Evolutionary conservation across 2,113 vertebrate species (phyloP).

Genomic region (Epinephelus cyanopodus): DNA sequence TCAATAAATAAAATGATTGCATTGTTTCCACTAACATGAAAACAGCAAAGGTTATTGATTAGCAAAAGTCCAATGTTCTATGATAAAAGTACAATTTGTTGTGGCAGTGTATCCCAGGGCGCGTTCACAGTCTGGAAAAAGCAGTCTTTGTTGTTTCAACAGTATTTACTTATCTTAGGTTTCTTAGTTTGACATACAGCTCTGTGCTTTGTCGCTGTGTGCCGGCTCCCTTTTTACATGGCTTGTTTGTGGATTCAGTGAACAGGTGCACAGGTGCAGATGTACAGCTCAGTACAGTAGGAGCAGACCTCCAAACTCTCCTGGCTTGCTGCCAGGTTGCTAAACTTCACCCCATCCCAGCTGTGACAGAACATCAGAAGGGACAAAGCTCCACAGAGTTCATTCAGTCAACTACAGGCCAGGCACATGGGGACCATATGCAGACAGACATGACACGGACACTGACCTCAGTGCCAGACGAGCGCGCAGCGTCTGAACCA

Average conservation of each 20-base stretch:
- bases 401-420: conserved; percentile 44
- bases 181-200: conserved; percentile 28
- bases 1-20: neutral
- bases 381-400: conserved; percentile 34
- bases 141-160: neutral
- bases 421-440: conserved; percentile 28
- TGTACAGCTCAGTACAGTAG: conserved; percentile 43
- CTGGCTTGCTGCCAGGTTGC: conserved; percentile 57
- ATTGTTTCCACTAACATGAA: conserved; percentile 1
- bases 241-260: conserved; percentile 24
- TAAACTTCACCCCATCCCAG: conserved; percentile 50
- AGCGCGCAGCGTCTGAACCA: neutral
- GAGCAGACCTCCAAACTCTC: conserved; percentile 40
- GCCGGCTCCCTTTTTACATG: conserved; percentile 13
- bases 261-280: conserved; percentile 69
- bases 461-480: conserved; percentile 29
- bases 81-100: neutral
- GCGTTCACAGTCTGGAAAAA: neutral
- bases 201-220: conserved; percentile 13
- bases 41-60: neutral
- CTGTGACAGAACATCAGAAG: conserved; percentile 58
- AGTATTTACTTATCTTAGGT: conserved; percentile 4
- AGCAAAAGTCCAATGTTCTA: neutral
- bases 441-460: conserved; percentile 28
- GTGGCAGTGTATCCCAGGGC: neutral